phyloP scores from a whole-genome alignment of 1,140 invertebrate genomes.

The Drosophila nikananu region DNA sequence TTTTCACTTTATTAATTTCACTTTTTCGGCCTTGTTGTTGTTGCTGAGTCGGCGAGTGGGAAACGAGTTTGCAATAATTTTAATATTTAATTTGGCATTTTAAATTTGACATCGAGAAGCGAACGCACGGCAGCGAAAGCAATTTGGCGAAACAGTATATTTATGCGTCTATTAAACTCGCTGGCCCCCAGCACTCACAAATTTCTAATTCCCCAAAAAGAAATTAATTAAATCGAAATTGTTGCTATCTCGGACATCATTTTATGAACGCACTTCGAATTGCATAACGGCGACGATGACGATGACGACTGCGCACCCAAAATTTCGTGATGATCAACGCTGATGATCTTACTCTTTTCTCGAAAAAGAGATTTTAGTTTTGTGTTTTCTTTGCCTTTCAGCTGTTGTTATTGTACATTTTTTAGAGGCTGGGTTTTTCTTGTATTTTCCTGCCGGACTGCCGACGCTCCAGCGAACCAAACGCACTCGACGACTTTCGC shows the following conservation, averaged over 20 bases:
- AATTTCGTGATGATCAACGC: slow-evolving; percentile 31
- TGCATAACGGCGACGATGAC: slow-evolving; percentile 64
- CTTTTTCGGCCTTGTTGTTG: slow-evolving; percentile 31
- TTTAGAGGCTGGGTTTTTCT: slow-evolving; percentile 25
- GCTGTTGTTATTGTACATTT: slow-evolving; percentile 10
- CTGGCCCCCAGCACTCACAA: not conserved
- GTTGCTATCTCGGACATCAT: slow-evolving; percentile 51
- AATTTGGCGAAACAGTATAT: slow-evolving; percentile 36
- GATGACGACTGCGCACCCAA: slow-evolving; percentile 61
- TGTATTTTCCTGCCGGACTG: slow-evolving; percentile 30
- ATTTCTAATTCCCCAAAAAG: slow-evolving; percentile 43
- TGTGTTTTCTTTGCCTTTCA: slow-evolving; percentile 14
- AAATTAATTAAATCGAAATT: slow-evolving; percentile 48
- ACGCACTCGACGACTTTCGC: slow-evolving; percentile 84
- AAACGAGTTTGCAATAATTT: slow-evolving; percentile 65
- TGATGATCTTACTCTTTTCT: slow-evolving; percentile 41
- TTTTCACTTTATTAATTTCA: slow-evolving; percentile 74
- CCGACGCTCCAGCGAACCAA: slow-evolving; percentile 66
- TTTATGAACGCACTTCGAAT: slow-evolving; percentile 72
- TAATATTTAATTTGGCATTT: slow-evolving; percentile 50
- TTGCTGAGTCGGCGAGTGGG: not conserved
- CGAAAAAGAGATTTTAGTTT: slow-evolving; percentile 29
- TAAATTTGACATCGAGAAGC: slow-evolving; percentile 36
- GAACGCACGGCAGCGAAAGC: slow-evolving; percentile 13
- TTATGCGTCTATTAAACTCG: slow-evolving; percentile 55